Evolutionary conservation across 2,797 vertebrate species (phyloP), one percentile per base, ranked within the genome.

Genomic region (Sebastes baramenuke): DNA sequence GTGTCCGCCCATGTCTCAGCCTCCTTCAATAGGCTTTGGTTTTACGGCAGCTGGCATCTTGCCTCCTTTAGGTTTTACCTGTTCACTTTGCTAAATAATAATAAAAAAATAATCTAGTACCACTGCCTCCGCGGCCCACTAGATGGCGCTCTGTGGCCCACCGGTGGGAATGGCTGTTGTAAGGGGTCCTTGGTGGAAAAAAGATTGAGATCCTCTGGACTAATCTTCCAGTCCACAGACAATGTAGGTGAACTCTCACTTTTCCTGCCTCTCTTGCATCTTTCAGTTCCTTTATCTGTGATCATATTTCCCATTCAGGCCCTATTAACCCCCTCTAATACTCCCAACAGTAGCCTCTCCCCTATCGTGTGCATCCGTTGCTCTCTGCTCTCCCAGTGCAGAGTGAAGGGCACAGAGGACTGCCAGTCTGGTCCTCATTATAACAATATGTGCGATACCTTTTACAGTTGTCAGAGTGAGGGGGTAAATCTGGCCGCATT

Each of bases 381-480:
- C 22, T 38, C 65, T 38, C 49, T 76, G 13, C 52, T 72, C 73
- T 84, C 55, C 62, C 72, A 77, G 75, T 36, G 58, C 71, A 68
- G 79, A 76, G 82, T 94, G 94, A 96, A 96, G 95, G 95, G 85
- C 95, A 93, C 75, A 87, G 79, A 89, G 88, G 87, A 91, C 91
- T 88, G 88, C 85, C 73, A 89, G 92, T 88, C 87, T 94, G 90
- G 75, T 91, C 93, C 95, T 96, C 96, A 96, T 96, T 96, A 96
- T 84, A 94, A 93, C 95, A 96, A 96, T 96, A 94, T 96, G 94
- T 95, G 89, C 82, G 87, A 95, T 95, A 94, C 95, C 94, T 96
- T 96, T 96, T 95, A 93, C 94, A 96, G 94, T 96, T 96, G 95
- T 96, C 95, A 96, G 91, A 92, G 92, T 87, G 87, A 88, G 92